Base-by-base conservation (phyloP, 2,888 invertebrate species). In the Dendrolimus houi region DNA sequence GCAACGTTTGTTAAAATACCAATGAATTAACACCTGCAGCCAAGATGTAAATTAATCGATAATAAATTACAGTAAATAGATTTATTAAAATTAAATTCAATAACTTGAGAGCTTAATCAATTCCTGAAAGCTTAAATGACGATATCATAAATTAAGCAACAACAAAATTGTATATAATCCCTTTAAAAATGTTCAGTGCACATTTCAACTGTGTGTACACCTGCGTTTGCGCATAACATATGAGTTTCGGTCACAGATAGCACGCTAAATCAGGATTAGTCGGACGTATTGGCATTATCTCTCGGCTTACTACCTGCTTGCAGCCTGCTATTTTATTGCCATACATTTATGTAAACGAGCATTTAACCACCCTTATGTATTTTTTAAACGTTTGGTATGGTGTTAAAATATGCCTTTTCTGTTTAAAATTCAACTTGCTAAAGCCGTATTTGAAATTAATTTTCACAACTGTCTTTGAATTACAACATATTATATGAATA, bases 231-330 rank as follows among this genome's bases (percentile, higher is more conserved):
- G 79, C 68, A 74, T 83, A 85, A 85, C 81, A 72, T 84, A 87
- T 79, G 75, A 69, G 62, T 72, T 65, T 61, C 73, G 75, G 75
- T 73, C 73, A 72, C 78, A 73, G 75, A 76, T 70, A 75, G 74
- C 71, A 68, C 78, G 83, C 83, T 89, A 89, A 87, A 90, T 90
- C 89, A 89, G 88, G 87, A 86, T 90, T 89, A 90, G 83, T 70
- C 63, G 64, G 82, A 85, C 85, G 79, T 68, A 68, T 75, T 74
- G 78, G 81, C 85, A 82, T 82, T 80, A 77, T 80, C 75, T 78
- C 68, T 68, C 77, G 83, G 77, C 87, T 88, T 87, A 88, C 81
- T 77, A 83, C 78, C 65, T 69, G 66, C 68, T 70, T 76, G 75
- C 73, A 71, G 72, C 69, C 69, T 71, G 70, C 75, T 83, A 83